Base-by-base conservation (phyloP, 2,888 invertebrate genomes). In the Odontomyia ornata region DNA sequence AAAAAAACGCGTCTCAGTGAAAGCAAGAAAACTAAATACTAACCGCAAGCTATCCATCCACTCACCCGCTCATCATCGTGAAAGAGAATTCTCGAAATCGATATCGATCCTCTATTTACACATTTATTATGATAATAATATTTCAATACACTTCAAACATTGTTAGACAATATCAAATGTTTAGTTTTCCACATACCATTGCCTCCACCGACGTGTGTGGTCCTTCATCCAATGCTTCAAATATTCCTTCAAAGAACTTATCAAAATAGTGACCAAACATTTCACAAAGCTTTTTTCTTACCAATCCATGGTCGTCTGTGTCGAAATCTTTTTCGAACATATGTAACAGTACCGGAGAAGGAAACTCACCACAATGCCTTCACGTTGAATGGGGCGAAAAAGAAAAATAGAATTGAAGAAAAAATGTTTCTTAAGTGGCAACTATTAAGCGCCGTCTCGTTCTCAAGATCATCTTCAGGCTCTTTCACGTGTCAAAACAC, bases 401-500 rank as follows among this genome's bases (percentile, higher is more conserved):
- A 36, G 36, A 64, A 23, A 72, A 47, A 56, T 18, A 15, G 18
- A 43, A n/a, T 57, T 7, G 36, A 73, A 73, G 60, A 73, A 73
- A 60, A 43, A 1, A n/a, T 21, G 18, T 73, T 23, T 11, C 23
- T 30, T 57, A 36, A 73, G 73, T 73, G 73, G 57, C 73, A 73
- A 43, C 73, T 60, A 73, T 73, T 60, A 73, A 73, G 73, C 73
- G 73, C 73, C 73, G 52, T 73, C 73, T 60, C 27, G 18, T 52
- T 11, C 47, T 69, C 69, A 27, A 73, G 60, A 23, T 27, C 57
- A 23, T 71, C 60, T 30, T 23, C 11, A 18, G 69, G 73, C 57
- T 73, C 57, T 73, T 73, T 73, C 57, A 60, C 73, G 73, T 73
- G 73, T 73, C 73, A 73, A 73, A 73, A 43, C 36, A 52, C 57